Evolutionary conservation across 35 echinoderm and acorn worm species (phyloP).

Genomic region (Lytechinus variegatus): DNA sequence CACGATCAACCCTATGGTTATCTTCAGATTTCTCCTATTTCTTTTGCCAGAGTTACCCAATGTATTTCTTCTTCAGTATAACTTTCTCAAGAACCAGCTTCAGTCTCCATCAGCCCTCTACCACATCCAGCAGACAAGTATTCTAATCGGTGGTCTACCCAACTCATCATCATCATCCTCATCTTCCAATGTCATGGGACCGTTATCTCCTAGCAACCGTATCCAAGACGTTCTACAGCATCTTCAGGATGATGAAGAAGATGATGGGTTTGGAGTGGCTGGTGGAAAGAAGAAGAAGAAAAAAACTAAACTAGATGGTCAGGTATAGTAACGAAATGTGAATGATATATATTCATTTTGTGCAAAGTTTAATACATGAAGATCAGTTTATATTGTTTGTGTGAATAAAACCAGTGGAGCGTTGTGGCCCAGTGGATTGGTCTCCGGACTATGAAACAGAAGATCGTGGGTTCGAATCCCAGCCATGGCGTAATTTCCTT

Average conservation of each 20-base stretch:
- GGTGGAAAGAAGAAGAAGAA: slow-evolving; percentile 58
- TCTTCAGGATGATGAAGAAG: slow-evolving; percentile 67
- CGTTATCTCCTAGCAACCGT: slow-evolving; percentile 52
- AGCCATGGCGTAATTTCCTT: no score
- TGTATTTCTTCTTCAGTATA: slow-evolving; percentile 55
- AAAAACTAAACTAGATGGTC: slow-evolving; percentile 52
- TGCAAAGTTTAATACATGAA: background rate
- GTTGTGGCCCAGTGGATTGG: no score
- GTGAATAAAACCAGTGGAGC: no score
- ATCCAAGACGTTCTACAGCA: slow-evolving; percentile 65
- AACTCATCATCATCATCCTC: background rate
- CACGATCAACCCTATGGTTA: no score
- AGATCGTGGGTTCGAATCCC: no score
- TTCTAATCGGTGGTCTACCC: slow-evolving; percentile 56
- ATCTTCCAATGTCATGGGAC: slow-evolving; percentile 41
- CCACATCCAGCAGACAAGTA: slow-evolving; percentile 57
- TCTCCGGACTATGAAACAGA: no score
- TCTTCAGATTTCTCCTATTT: background rate
- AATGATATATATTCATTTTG: background rate
- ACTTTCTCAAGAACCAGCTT: slow-evolving; percentile 57
- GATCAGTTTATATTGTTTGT: background rate
- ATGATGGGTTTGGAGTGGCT: slow-evolving; percentile 58
- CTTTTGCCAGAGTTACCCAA: slow-evolving; percentile 44
- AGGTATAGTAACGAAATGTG: background rate
- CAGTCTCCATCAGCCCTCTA: slow-evolving; percentile 62